Conservation (phyloP, 2,888 invertebrate species). For the Oxyscelio sp. region DNA sequence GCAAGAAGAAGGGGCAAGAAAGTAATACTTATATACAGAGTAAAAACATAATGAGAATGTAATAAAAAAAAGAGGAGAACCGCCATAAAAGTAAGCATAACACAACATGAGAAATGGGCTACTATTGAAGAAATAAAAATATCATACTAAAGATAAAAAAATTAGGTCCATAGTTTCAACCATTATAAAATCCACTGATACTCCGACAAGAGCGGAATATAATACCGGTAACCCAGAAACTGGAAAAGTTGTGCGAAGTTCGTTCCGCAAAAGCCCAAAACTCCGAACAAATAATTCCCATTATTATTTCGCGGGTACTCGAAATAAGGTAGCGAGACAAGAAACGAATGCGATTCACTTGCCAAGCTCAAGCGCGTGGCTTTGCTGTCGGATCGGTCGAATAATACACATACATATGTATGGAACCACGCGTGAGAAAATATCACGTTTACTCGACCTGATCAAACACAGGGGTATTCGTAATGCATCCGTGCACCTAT, state of each 20-base stretch:
- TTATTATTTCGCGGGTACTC: constrained; percentile 1
- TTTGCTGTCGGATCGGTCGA: constrained; percentile 40
- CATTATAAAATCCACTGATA: too few species aligned
- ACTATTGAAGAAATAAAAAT: too few species aligned
- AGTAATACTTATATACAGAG: too few species aligned
- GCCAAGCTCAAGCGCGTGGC: constrained; percentile 42
- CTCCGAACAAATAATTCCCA: background rate
- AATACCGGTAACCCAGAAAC: background rate
- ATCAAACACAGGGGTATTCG: constrained; percentile 79
- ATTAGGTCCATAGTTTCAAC: too few species aligned
- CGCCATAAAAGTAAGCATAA: too few species aligned
- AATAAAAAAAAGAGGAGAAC: too few species aligned
- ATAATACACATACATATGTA: constrained; percentile 67
- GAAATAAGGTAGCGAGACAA: constrained; percentile 38
- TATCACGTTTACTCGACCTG: constrained; percentile 82
- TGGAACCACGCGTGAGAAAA: constrained; percentile 81
- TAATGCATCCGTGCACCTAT: constrained; percentile 63
- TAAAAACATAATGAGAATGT: too few species aligned
- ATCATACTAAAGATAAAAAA: too few species aligned
- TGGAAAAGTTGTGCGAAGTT: background rate
- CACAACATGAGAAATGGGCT: too few species aligned
- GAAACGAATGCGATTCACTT: constrained; percentile 44
- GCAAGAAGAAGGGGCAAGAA: too few species aligned
- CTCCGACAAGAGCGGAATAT: too few species aligned
- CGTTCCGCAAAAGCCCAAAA: background rate